These are phyloP conservation scores for Lepidocyrtinus sp. DNA, from an alignment of 2,888 invertebrate genomes.

Conservation along the genomic window DNA sequence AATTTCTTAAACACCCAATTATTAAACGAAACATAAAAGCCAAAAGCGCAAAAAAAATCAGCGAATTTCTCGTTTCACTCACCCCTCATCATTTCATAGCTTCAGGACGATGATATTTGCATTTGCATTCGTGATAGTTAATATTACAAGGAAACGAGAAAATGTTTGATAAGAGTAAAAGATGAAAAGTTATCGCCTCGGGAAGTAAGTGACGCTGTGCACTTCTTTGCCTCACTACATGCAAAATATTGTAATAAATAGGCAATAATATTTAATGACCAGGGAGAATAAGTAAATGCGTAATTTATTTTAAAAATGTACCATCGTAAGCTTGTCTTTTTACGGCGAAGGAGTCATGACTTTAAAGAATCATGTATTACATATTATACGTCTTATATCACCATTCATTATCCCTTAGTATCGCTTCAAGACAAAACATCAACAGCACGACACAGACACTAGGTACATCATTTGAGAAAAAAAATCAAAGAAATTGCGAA, in stretches of 20 bases:
- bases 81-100: no score
- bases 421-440: background rate
- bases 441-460: background rate
- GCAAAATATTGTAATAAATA: constrained; percentile 42
- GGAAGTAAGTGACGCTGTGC: constrained; percentile 5
- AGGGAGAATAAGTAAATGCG: constrained; percentile 45
- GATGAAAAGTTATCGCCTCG: constrained; percentile 12
- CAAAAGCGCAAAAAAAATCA: no score
- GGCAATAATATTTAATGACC: constrained; percentile 47
- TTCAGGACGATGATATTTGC: no score
- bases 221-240: background rate
- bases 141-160: no score
- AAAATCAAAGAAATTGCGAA: no score
- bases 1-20: no score
- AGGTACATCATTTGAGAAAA: background rate
- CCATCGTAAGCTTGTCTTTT: constrained; percentile 14
- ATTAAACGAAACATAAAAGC: no score
- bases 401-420: no score
- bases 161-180: no score
- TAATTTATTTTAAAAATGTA: constrained; percentile 45
- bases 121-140: no score
- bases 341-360: background rate
- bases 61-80: no score
- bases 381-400: constrained; percentile 40
- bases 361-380: constrained; percentile 27